These are phyloP conservation scores for Amblyjoppa proteus DNA, from an alignment of 2,888 invertebrate species.

Conservation along the genomic window DNA sequence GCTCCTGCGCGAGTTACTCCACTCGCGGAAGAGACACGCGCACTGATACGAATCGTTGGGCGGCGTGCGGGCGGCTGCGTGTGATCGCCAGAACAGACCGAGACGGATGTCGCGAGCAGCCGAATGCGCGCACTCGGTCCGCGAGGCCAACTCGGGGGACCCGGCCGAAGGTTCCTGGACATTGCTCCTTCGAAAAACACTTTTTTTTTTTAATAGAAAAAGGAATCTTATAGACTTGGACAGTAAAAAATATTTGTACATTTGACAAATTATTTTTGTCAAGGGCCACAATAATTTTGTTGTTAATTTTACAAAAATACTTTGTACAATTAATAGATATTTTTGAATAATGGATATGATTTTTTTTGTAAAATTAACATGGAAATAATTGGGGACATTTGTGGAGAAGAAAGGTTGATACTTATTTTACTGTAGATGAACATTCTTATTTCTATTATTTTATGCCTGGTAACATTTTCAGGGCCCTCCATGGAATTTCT, in stretches of 20 bases:
- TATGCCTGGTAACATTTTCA: no score
- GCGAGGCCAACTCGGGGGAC: neutral
- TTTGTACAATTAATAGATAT: no score
- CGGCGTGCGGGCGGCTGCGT: constrained; percentile 28
- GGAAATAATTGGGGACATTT: no score
- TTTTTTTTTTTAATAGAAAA: no score
- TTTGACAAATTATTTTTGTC: no score
- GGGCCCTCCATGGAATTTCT: no score
- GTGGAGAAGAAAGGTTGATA: no score
- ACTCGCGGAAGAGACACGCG: constrained; percentile 55
- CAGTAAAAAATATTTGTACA: no score
- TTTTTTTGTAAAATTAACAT: no score
- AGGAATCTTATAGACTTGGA: neutral
- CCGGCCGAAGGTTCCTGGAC: neutral
- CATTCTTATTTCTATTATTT: neutral
- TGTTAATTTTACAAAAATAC: no score
- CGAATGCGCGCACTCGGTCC: neutral
- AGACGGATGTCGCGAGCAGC: neutral
- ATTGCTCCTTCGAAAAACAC: neutral
- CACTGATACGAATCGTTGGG: constrained; percentile 58
- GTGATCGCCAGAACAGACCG: neutral
- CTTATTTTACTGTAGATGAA: neutral
- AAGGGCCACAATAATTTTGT: no score
- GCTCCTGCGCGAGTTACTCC: constrained; percentile 73
- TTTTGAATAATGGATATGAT: no score